A percentile compares a stretch with the other conserved stretches of the same genome.
phyloP scores from a whole-genome alignment of 2,113 vertebrate genomes.

The Potamarius usumacintae region DNA sequence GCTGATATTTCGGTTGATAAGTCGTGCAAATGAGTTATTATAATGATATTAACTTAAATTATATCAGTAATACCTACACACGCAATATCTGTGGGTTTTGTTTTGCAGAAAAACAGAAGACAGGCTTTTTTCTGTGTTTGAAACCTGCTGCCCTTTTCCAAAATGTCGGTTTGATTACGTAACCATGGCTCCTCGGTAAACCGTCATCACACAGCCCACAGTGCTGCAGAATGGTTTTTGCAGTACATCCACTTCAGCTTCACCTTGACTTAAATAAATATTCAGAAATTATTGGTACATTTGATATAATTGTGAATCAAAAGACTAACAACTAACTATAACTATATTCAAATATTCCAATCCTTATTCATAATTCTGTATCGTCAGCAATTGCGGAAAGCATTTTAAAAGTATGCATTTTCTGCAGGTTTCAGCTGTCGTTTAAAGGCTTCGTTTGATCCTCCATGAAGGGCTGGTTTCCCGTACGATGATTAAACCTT shows the following conservation, averaged over 20 bases:
- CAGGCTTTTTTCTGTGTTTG: neutral
- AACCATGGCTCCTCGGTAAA: neutral
- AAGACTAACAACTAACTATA: neutral
- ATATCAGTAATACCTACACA: too few species aligned
- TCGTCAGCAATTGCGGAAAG: neutral
- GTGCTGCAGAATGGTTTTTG: neutral
- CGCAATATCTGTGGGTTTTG: neutral
- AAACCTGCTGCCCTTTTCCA: neutral
- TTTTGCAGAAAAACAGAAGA: neutral
- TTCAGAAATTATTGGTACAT: neutral
- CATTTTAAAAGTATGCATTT: neutral
- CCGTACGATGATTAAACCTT: neutral
- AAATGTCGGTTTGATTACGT: neutral
- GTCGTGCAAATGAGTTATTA: too few species aligned
- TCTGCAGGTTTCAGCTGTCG: neutral
- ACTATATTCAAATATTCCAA: neutral
- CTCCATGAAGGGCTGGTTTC: neutral
- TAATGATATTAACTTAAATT: neutral
- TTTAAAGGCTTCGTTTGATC: neutral
- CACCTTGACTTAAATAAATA: neutral
- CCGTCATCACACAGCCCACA: neutral
- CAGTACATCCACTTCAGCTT: neutral
- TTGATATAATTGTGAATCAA: neutral
- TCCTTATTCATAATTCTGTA: neutral
- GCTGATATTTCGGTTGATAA: too few species aligned